phyloP scores from a whole-genome alignment of 2,888 invertebrate species.

The Eudasyphora cyanicolor region DNA sequence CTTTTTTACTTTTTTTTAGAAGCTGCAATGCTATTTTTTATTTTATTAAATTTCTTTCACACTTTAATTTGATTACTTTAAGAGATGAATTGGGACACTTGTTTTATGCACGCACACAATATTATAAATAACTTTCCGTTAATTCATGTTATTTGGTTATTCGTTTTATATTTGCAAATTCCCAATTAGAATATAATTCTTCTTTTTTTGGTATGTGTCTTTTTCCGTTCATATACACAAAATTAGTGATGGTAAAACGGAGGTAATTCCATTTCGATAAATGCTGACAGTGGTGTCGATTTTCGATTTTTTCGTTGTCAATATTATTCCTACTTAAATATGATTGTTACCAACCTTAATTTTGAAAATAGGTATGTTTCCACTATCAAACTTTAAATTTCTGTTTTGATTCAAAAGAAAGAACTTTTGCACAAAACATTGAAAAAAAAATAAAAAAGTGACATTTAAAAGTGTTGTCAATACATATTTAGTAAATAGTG shows the following conservation, averaged over 20 bases:
- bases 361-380: too few species aligned
- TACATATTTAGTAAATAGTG: too few species aligned
- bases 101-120: background rate
- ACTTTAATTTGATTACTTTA: background rate
- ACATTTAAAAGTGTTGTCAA: too few species aligned
- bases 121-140: background rate
- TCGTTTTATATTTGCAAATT: conserved; percentile 29
- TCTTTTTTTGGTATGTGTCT: conserved; percentile 51
- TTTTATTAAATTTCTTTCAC: conserved; percentile 24
- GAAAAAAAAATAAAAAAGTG: too few species aligned
- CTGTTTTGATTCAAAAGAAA: too few species aligned
- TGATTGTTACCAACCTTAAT: too few species aligned
- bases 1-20: conserved; percentile 54
- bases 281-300: too few species aligned
- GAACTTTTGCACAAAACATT: too few species aligned
- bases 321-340: too few species aligned
- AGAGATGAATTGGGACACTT: background rate
- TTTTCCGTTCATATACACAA: conserved; percentile 63
- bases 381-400: too few species aligned
- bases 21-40: conserved; percentile 29
- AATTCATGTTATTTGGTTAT: background rate
- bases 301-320: too few species aligned
- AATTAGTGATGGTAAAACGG: conserved; percentile 29
- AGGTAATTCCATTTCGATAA: too few species aligned
- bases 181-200: conserved; percentile 45